phyloP scores from a whole-genome alignment of 2,888 invertebrate species.

The Mantis religiosa region DNA sequence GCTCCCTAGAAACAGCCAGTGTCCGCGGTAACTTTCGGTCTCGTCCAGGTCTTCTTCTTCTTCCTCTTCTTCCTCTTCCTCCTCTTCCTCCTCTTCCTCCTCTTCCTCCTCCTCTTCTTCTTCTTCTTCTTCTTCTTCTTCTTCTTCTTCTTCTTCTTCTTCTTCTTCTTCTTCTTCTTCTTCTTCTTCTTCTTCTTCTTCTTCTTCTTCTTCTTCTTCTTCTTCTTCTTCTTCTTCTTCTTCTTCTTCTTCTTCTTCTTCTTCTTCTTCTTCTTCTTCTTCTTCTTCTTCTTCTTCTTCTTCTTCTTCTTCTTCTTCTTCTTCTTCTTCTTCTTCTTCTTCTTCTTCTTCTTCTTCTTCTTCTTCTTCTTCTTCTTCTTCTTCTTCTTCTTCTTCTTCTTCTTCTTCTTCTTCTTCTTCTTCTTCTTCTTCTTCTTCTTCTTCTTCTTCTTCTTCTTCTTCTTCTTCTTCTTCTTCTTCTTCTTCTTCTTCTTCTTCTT shows the following conservation, averaged over 20 bases:
- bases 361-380: too few relatives aligned
- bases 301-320: too few relatives aligned
- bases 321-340: too few relatives aligned
- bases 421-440: background rate
- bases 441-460: background rate
- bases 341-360: too few relatives aligned
- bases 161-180: background rate
- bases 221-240: background rate
- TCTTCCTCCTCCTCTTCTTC: background rate
- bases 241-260: background rate
- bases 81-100: background rate
- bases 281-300: too few relatives aligned
- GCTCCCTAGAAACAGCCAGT: too few relatives aligned
- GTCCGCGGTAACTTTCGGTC: too few relatives aligned
- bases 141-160: background rate
- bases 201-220: background rate
- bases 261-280: background rate
- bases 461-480: background rate
- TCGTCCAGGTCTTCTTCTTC: background rate
- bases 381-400: background rate
- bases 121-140: background rate
- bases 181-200: background rate
- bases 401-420: background rate
- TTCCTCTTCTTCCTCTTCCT: too few relatives aligned
- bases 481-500: background rate